Conservation (phyloP, 2,888 invertebrate genomes). For the Synergus itoensis region DNA sequence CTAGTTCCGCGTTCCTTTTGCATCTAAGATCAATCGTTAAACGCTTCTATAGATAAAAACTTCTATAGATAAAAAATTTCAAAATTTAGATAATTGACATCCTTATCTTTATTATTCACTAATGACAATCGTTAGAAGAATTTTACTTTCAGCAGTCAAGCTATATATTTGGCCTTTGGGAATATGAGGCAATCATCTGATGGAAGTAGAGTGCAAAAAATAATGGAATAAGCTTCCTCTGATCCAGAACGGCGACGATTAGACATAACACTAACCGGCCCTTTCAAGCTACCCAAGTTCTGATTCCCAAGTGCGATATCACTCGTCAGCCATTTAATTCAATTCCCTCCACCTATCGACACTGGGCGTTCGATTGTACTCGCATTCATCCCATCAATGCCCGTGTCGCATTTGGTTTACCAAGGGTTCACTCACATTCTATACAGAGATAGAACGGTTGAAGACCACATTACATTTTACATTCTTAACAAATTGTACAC, state of each 20-base stretch:
- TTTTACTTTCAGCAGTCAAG: neutral
- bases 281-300: constrained; percentile 4
- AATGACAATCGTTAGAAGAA: neutral
- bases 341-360: constrained; percentile 1
- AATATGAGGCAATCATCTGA: neutral
- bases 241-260: neutral
- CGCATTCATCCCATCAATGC: neutral
- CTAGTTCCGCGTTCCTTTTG: constrained; percentile 9
- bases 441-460: neutral
- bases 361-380: neutral
- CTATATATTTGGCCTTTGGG: neutral
- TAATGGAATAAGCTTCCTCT: neutral
- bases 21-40: neutral
- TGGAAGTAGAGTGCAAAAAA: neutral
- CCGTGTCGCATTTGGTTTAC: neutral
- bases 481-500: too few relatives aligned
- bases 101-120: too few relatives aligned
- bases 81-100: neutral
- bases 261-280: neutral
- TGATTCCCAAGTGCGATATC: constrained; percentile 7
- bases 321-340: constrained; percentile 8
- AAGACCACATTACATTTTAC: neutral
- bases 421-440: neutral
- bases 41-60: neutral
- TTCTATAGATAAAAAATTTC: neutral